Conservation (phyloP, 2,797 vertebrate genomes). For the Clamator glandarius region DNA sequence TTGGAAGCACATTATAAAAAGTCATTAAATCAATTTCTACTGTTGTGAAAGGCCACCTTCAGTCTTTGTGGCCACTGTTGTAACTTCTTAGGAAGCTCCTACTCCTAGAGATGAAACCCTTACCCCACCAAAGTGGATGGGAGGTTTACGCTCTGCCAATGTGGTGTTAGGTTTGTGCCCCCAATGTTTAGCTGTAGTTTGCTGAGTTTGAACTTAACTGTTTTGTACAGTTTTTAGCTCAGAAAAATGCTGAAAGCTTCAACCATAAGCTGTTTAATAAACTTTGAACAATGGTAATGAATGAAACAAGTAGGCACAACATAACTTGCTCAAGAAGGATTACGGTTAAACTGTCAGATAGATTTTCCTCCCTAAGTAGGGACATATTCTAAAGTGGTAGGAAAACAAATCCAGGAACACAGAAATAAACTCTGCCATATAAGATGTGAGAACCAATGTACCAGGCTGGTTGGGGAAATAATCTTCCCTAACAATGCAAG, state of each 20-base stretch:
- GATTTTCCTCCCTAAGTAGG: neutral
- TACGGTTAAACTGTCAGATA: neutral
- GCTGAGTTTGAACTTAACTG: neutral
- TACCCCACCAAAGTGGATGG: neutral
- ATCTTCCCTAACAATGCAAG: neutral
- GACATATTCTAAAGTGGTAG: neutral
- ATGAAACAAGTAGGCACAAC: neutral
- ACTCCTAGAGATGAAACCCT: neutral
- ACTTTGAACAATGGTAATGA: neutral
- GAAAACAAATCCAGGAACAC: neutral
- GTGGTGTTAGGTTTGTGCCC: neutral
- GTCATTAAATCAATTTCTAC: neutral
- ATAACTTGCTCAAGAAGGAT: neutral
- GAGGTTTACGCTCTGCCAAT: neutral
- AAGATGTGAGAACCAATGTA: neutral
- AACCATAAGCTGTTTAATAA: neutral
- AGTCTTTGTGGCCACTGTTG: neutral
- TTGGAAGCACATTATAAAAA: neutral
- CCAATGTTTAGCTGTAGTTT: neutral
- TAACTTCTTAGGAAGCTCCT: neutral
- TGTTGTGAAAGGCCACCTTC: neutral
- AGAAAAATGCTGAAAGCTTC: neutral
- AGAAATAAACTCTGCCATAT: neutral
- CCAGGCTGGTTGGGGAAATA: neutral
- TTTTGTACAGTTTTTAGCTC: neutral